Conservation (phyloP, 1,140 invertebrate genomes). For the Procambarus virginalis region DNA sequence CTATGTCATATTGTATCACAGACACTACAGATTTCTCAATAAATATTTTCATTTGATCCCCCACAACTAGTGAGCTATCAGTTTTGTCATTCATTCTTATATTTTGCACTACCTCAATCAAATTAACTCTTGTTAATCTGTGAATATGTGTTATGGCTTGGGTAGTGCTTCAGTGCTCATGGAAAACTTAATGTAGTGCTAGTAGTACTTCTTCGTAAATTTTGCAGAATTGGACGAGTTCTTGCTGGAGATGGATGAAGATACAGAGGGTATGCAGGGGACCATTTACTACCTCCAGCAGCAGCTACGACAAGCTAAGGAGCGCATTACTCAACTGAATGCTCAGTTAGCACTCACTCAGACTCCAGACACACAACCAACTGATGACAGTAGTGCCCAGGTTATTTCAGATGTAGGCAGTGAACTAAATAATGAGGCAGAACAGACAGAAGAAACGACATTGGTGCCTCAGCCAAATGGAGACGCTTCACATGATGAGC, state of each 20-base stretch:
- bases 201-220: slow-evolving; percentile 66
- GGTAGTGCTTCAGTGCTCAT: too few species aligned
- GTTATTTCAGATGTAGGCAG: slow-evolving; percentile 44
- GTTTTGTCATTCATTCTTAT: too few species aligned
- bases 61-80: too few species aligned
- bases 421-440: slow-evolving; percentile 53
- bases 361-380: slow-evolving; percentile 35
- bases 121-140: too few species aligned
- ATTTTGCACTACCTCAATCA: too few species aligned
- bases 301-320: slow-evolving; percentile 87
- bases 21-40: too few species aligned
- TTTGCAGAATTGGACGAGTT: slow-evolving; percentile 93
- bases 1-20: too few species aligned
- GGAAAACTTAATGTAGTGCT: too few species aligned
- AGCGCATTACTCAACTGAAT: slow-evolving; percentile 62
- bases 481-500: slow-evolving; percentile 42
- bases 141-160: too few species aligned
- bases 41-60: too few species aligned
- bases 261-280: slow-evolving; percentile 98
- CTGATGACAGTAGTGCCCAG: slow-evolving; percentile 41
- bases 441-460: slow-evolving; percentile 57
- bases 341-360: slow-evolving; percentile 51
- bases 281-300: slow-evolving; percentile 96
- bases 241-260: slow-evolving; percentile 95
- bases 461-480: slow-evolving; percentile 60